Base-by-base conservation (phyloP, 2,888 invertebrate genomes). In the Amphiduros pacificus region DNA sequence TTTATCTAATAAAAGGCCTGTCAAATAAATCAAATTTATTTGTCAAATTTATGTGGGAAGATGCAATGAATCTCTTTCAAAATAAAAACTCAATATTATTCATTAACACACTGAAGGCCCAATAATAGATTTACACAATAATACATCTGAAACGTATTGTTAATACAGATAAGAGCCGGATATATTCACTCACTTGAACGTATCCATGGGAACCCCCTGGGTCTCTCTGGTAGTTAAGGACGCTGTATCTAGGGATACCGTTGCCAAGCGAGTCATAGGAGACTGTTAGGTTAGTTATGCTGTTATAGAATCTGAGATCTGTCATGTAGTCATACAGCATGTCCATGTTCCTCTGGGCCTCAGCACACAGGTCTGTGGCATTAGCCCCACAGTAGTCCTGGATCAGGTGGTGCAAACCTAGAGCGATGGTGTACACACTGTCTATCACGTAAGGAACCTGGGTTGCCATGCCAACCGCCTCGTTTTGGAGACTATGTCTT, bases 391-490 rank as follows among this genome's bases (percentile, higher is more conserved):
- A 62, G 26, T 44, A 40, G 24, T 57, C 48, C 9, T 14, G 17
- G 14, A 62, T 24, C n/a, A 62, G 58, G 26, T 66, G 48, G 48
- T 71, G 68, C 6, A 76, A 51, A 5, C 73, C 72, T 11, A 69
- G 66, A 1, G 71, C 72, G 29, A 75, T 57, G 1, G 71, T 73
- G 60, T 72, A 75, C 5, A 74, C 68, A 14, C 74, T 72, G 54
- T 77, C 74, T 1, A 76, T 62, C 0, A 58, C 58, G 29, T 57
- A 44, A 2, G 62, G 58, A 17, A 62, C 62, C 6, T 28, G 17
- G 24, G 28, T 31, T 11, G 62, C 27, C 58, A 62, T 58, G 44
- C 26, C 27, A 6, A 62, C 29, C 14, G 41, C n/a, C 26, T 53
- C 52, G 14, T 51, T 53, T 17, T 44, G 28, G 31, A 62, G 53